Evolutionary conservation across 2,888 invertebrate species (phyloP), one percentile per base, ranked within the genome.

Genomic region (Phorcus lineatus): DNA sequence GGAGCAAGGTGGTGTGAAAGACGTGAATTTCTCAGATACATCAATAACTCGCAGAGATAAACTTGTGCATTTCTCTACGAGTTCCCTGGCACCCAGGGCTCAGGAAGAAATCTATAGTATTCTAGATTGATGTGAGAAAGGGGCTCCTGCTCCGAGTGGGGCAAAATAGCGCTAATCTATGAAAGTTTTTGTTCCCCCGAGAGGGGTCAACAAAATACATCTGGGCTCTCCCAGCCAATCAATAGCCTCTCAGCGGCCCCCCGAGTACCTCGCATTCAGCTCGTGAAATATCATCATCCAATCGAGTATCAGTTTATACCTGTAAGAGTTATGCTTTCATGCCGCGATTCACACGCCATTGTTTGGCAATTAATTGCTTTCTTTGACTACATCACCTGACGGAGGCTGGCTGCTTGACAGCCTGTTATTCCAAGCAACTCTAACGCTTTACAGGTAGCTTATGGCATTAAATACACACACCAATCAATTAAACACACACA

Each of bases 181-280:
- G 70, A 40, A 70, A 70, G 70, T 70, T 70, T 70, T 70, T 70
- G 70, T 70, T 70, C 70, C 70, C 24, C 70, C 36, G 36, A 31
- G 70, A 70, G 70, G 70, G 70, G 70, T 70, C 70, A 70, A 70
- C 70, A 70, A 70, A 70, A 70, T 70, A 70, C 70, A 70, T 70
- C 70, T 70, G 70, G 70, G 70, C 19, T 70, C 70, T 70, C 70
- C 70, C 70, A 70, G 70, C 70, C 70, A 70, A 70, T 70, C 70
- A 70, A 70, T 70, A 70, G 70, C 13, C 70, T 70, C 70, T 70
- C 36, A 70, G 70, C 70, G 36, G 40, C 28, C 70, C 70, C 70
- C 70, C 70, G 36, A 70, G 70, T 70, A 70, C 70, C 70, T 70
- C 70, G 16, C 24, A 70, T 70, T 70, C 70, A 70, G 36, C 36